Conservation (phyloP, 2,888 invertebrate species). For the Luperina nickerlii region DNA sequence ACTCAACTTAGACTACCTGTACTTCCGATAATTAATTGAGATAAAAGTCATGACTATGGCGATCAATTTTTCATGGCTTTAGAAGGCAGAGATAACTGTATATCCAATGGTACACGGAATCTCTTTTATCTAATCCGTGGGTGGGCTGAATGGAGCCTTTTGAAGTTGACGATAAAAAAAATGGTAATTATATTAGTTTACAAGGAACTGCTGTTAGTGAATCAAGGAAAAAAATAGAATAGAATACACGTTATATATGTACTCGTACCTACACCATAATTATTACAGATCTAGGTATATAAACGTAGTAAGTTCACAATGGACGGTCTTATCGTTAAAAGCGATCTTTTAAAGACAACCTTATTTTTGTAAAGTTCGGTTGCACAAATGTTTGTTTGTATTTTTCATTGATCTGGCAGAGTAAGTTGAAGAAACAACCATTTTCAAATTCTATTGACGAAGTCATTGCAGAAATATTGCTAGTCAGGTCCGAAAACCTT, state of each 20-base stretch:
- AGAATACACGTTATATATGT: not conserved
- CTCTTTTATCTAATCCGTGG: not conserved
- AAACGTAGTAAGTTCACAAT: not conserved
- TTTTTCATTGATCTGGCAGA: not conserved
- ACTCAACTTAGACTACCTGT: slow-evolving; percentile 8
- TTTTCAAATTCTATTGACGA: not conserved
- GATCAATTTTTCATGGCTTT: slow-evolving; percentile 6
- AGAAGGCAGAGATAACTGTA: slow-evolving; percentile 5
- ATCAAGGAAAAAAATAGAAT: not conserved
- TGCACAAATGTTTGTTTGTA: not conserved
- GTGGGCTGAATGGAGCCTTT: not conserved
- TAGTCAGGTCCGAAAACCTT: not conserved
- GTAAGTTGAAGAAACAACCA: not conserved
- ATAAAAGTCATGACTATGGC: slow-evolving; percentile 8
- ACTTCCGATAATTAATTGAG: slow-evolving; percentile 42
- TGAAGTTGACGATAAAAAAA: not conserved
- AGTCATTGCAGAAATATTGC: not conserved
- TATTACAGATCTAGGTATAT: not conserved
- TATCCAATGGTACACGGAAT: not conserved
- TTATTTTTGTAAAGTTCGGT: not conserved
- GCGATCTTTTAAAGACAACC: not conserved
- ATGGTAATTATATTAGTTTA: not conserved
- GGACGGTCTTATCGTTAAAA: not conserved
- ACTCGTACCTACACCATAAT: not conserved
- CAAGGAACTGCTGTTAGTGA: not conserved